Evolutionary conservation across 2,888 invertebrate species (phyloP).

Genomic region (Heliothis peltigera): DNA sequence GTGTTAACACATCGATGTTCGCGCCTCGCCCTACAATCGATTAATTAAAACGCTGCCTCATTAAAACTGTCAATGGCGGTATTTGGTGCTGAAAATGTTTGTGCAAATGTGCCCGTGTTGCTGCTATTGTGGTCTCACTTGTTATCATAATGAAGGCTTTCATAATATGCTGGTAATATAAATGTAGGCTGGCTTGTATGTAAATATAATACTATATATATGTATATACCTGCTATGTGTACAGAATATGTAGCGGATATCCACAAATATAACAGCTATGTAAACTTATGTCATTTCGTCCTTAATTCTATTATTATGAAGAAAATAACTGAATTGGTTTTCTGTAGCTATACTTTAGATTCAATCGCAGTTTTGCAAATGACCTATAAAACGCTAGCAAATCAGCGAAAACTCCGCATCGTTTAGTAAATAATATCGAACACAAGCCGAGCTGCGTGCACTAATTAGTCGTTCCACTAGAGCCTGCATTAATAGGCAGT

Average conservation of each 20-base stretch:
- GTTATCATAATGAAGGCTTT: neutral
- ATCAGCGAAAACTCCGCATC: neutral
- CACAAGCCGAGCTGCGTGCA: slow-evolving; percentile 10
- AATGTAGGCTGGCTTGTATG: too few species aligned
- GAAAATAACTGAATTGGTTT: neutral
- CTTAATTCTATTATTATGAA: neutral
- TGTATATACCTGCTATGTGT: too few species aligned
- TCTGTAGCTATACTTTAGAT: neutral
- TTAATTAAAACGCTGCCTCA: slow-evolving; percentile 54
- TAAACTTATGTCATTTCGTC: too few species aligned
- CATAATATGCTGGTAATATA: neutral
- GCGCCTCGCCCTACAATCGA: slow-evolving; percentile 31
- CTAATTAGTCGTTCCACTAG: slow-evolving; percentile 31
- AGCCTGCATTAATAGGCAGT: slow-evolving; percentile 22
- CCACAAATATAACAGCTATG: too few species aligned
- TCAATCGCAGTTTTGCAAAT: neutral
- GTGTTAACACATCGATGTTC: slow-evolving; percentile 21
- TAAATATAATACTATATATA: neutral
- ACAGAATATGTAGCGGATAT: too few species aligned
- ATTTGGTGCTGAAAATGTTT: slow-evolving; percentile 15
- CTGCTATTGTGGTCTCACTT: neutral
- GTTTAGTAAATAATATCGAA: slow-evolving; percentile 13
- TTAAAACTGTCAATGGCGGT: slow-evolving; percentile 29
- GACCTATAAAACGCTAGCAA: neutral
- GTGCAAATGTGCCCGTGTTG: neutral